These are phyloP conservation scores for Xiphophorus birchmanni DNA, from an alignment of 2,797 vertebrate species.

Conservation along the genomic window DNA sequence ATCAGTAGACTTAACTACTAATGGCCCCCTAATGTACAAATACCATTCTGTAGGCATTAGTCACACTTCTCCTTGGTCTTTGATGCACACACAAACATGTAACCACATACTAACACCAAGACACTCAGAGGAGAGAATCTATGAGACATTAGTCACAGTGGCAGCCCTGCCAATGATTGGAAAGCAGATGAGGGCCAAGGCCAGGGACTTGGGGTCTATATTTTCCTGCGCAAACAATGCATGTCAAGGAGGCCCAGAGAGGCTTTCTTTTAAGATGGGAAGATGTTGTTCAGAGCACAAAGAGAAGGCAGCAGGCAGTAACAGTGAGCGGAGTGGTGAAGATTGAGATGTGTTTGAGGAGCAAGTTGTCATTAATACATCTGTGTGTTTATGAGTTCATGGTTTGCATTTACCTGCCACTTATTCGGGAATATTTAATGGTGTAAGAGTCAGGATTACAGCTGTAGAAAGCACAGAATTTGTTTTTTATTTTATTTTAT, in stretches of 20 bases:
- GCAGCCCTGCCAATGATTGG: slow-evolving; percentile 65
- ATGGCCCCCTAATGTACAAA: slow-evolving; percentile 83
- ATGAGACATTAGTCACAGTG: slow-evolving; percentile 78
- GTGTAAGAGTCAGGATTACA: slow-evolving; percentile 2
- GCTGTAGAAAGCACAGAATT: slow-evolving; percentile 33
- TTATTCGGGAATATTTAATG: slow-evolving; percentile 14
- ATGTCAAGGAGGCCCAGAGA: slow-evolving; percentile 76
- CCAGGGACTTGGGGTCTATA: slow-evolving; percentile 76
- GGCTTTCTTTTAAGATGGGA: slow-evolving; percentile 63
- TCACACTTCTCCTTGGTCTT: slow-evolving; percentile 77
- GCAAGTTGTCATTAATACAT: slow-evolving; percentile 44
- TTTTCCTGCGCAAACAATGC: slow-evolving; percentile 79
- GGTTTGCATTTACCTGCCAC: not conserved
- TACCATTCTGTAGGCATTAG: slow-evolving; percentile 83
- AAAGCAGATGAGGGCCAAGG: slow-evolving; percentile 76
- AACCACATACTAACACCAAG: slow-evolving; percentile 29
- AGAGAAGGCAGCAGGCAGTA: slow-evolving; percentile 63
- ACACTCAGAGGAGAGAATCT: slow-evolving; percentile 49
- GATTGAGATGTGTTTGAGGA: slow-evolving; percentile 66
- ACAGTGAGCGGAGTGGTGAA: slow-evolving; percentile 31
- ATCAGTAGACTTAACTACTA: slow-evolving; percentile 81
- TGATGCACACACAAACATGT: slow-evolving; percentile 45
- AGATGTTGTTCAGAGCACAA: slow-evolving; percentile 72
- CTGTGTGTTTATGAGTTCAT: slow-evolving; percentile 24
- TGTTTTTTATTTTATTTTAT: no score